These are phyloP conservation scores for Drosophila arizonae DNA, from an alignment of 1,140 invertebrate genomes.

Conservation along the genomic window DNA sequence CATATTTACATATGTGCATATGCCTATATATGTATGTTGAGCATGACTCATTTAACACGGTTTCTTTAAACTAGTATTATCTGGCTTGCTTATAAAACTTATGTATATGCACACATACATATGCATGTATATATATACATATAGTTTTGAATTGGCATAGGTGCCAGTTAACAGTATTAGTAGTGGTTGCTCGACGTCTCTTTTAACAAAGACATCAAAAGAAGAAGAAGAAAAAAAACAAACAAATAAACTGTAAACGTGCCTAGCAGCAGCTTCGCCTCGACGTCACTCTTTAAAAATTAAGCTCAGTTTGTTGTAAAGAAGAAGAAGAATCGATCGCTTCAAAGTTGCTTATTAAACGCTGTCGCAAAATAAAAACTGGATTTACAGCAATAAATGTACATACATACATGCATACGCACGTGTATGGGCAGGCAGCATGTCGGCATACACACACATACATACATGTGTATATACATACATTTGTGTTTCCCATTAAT, in stretches of 20 bases:
- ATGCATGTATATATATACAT: background rate
- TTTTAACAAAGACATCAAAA: slow-evolving; percentile 35
- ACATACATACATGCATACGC: background rate
- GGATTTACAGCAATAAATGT: slow-evolving; percentile 31
- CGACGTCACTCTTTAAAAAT: slow-evolving; percentile 4
- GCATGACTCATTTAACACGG: slow-evolving; percentile 57
- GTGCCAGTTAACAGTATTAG: slow-evolving; percentile 9
- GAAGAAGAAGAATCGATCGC: slow-evolving; percentile 28
- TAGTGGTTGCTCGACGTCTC: slow-evolving; percentile 43
- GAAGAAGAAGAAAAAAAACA: background rate
- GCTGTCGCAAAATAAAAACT: slow-evolving; percentile 43
- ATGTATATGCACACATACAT: background rate
- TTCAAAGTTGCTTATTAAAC: slow-evolving; percentile 35
- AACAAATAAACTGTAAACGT: slow-evolving; percentile 54
- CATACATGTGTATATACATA: background rate
- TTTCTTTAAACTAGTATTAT: slow-evolving; percentile 57
- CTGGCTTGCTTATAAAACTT: slow-evolving; percentile 7
- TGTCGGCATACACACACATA: background rate
- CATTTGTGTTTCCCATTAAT: slow-evolving; percentile 19
- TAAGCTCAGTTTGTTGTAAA: slow-evolving; percentile 16
- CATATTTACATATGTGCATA: background rate
- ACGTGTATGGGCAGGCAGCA: background rate
- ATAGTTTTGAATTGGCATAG: too few species aligned
- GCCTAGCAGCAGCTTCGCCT: slow-evolving; percentile 46
- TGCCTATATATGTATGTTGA: slow-evolving; percentile 2